A percentile compares a stretch with the other conserved stretches of the same genome.
Conservation (phyloP, 2,888 invertebrate genomes). For the Itoplectis maculator region DNA sequence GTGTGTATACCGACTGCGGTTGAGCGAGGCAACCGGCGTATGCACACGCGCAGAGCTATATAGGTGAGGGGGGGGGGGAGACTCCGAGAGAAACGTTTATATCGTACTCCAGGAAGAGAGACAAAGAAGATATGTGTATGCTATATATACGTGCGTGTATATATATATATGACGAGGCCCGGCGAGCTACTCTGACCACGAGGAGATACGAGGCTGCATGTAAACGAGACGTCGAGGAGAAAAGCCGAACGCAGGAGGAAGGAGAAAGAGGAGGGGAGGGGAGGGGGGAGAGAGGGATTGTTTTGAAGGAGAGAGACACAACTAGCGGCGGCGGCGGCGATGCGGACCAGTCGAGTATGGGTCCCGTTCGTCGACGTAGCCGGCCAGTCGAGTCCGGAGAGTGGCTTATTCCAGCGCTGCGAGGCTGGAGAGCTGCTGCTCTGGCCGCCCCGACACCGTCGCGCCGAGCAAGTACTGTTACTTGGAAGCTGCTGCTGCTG, state of each 20-base stretch:
- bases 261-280: constrained; percentile 5
- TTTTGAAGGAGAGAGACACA: constrained; percentile 43
- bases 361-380: constrained; percentile 61
- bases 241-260: background rate
- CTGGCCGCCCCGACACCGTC: constrained; percentile 25
- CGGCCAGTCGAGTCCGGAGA: constrained; percentile 36
- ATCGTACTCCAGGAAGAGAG: constrained; percentile 4
- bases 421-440: constrained; percentile 32
- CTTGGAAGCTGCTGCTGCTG: constrained; percentile 33
- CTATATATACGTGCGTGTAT: background rate
- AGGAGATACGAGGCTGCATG: constrained; percentile 13
- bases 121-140: no score
- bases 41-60: constrained; percentile 38
- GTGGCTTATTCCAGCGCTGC: constrained; percentile 59
- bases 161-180: constrained; percentile 36
- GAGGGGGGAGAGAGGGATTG: constrained; percentile 38
- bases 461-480: constrained; percentile 62
- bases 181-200: constrained; percentile 59
- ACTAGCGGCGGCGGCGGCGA: background rate
- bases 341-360: constrained; percentile 48
- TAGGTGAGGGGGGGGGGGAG: no score
- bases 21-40: constrained; percentile 20
- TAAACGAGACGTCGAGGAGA: constrained; percentile 26
- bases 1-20: constrained; percentile 30
- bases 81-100: constrained; percentile 17